Percentiles rank a stretch among this genome's conserved stretches.
Conservation (phyloP, 2,888 invertebrate species). For the Dolomedes plantarius region DNA sequence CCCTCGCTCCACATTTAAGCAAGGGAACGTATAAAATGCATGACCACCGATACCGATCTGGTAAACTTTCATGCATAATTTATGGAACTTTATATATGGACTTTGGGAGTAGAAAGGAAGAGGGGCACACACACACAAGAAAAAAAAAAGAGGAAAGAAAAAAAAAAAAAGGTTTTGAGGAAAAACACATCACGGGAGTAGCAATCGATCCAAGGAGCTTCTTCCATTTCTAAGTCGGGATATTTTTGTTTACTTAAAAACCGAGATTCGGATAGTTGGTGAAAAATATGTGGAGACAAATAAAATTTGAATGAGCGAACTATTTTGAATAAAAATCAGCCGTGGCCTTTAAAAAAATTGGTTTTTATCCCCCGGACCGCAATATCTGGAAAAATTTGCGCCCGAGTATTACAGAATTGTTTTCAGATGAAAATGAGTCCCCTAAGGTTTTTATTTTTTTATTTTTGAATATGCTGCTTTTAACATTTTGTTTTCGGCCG, state of each 20-base stretch:
- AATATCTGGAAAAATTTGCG: not conserved
- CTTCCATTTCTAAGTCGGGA: conserved; percentile 12
- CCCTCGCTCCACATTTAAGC: conserved; percentile 32
- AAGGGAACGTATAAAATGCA: conserved; percentile 64
- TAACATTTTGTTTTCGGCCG: not conserved
- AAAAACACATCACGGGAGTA: not conserved
- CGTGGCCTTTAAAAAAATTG: not conserved
- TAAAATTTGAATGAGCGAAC: conserved; percentile 13
- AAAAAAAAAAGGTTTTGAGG: not conserved
- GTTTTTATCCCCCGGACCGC: not conserved
- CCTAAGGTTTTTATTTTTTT: not conserved
- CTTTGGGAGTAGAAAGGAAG: not conserved
- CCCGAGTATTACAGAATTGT: conserved; percentile 3
- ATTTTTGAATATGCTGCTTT: not conserved
- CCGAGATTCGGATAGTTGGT: conserved; percentile 52
- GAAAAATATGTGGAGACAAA: conserved; percentile 26
- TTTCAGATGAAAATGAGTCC: not conserved
- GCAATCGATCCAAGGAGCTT: conserved; percentile 27
- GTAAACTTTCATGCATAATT: conserved; percentile 66
- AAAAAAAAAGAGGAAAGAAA: not conserved
- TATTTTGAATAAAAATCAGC: conserved; percentile 18
- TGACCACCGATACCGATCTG: conserved; percentile 62
- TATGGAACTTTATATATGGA: conserved; percentile 35
- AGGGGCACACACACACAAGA: too few relatives aligned
- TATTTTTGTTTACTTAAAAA: conserved; percentile 59